Evolutionary conservation across 2,888 invertebrate species (phyloP).

Genomic region (Ochropleura leucogaster): DNA sequence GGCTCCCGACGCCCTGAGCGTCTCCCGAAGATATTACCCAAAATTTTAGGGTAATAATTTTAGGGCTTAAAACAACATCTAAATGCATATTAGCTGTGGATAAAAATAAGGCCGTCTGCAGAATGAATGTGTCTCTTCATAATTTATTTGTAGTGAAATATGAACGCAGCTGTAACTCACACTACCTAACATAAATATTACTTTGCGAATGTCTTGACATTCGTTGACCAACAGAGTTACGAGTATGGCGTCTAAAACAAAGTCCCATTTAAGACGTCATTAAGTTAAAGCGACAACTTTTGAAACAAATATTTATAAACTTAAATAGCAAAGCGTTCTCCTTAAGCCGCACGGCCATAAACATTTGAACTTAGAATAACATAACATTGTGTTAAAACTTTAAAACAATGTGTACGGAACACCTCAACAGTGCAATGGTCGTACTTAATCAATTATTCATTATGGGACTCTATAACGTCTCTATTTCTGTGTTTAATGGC

Average conservation of each 20-base stretch:
- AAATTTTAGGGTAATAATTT: too few relatives aligned
- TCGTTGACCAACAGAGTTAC: conserved; percentile 15
- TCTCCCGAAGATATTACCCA: too few relatives aligned
- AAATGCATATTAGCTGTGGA: not conserved
- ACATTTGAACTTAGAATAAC: conserved; percentile 37
- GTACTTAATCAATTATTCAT: conserved; percentile 61
- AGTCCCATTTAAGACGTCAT: conserved; percentile 29
- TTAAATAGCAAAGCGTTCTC: conserved; percentile 34
- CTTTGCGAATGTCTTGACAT: not conserved
- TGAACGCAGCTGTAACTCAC: not conserved
- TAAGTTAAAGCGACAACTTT: conserved; percentile 41
- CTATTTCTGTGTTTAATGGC: conserved; percentile 52
- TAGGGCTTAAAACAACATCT: too few relatives aligned
- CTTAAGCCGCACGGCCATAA: conserved; percentile 27
- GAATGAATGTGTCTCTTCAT: not conserved
- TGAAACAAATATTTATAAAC: conserved; percentile 63
- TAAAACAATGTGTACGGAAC: conserved; percentile 56
- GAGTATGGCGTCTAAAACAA: conserved; percentile 18
- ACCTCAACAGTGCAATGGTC: conserved; percentile 15
- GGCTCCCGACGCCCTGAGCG: too few relatives aligned
- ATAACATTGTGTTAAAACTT: conserved; percentile 27
- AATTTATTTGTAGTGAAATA: too few relatives aligned
- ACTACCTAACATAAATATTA: not conserved
- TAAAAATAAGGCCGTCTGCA: not conserved
- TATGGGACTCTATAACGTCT: conserved; percentile 51